Evolutionary conservation across 2,113 vertebrate species (phyloP).

Genomic region (Rhinopithecus roxellana): DNA sequence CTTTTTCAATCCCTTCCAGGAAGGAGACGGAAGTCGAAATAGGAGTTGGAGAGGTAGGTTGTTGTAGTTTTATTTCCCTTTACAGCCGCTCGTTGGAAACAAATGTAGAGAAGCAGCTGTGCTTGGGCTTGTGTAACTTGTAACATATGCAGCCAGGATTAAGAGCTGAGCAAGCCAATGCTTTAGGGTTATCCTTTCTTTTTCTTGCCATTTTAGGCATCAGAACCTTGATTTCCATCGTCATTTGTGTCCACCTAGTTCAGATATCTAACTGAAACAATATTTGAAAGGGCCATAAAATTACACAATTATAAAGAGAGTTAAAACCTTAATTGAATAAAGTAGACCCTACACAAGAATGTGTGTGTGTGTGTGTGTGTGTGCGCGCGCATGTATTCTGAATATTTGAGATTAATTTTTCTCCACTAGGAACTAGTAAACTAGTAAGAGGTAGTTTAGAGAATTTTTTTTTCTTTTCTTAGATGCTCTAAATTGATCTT

Average conservation of each 20-base stretch:
- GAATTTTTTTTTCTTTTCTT: neutral
- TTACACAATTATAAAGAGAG: neutral
- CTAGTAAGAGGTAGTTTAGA: neutral
- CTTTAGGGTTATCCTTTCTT: neutral
- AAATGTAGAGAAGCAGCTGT: neutral
- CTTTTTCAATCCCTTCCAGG: neutral
- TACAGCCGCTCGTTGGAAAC: neutral
- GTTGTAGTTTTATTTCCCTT: slow-evolving; percentile 20
- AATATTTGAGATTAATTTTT: neutral
- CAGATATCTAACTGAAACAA: neutral
- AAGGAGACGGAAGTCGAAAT: neutral
- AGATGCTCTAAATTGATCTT: neutral
- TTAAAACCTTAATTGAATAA: slow-evolving; percentile 8
- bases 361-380: neutral
- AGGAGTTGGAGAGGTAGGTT: neutral
- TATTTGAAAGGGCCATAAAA: neutral
- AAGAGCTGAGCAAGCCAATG: neutral
- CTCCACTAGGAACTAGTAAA: neutral
- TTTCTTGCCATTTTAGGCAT: neutral
- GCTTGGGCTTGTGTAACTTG: neutral
- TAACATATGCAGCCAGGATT: neutral
- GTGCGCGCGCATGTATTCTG: neutral
- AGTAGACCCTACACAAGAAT: neutral
- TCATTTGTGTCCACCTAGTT: neutral
- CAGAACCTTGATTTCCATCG: neutral